Base-by-base conservation (phyloP, 1,140 invertebrate species). In the Drosophila burlai region DNA sequence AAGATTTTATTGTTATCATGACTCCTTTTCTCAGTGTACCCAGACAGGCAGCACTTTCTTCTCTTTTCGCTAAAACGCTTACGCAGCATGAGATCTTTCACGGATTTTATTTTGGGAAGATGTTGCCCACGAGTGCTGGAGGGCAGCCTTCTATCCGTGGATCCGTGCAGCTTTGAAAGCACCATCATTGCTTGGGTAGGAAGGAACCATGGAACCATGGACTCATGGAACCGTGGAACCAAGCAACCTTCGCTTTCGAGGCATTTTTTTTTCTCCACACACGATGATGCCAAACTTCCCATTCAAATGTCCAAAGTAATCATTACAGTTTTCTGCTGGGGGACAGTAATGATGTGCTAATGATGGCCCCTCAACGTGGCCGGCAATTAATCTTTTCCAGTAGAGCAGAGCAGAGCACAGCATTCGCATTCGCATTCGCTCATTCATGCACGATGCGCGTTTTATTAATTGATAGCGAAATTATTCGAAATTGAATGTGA, bases 401-500 rank as follows among this genome's bases (percentile, higher is more conserved):
- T 66, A 71, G 67, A 74, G 67, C 71, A 66, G 54, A 71, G 59
- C 59, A 64, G 49, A 46, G 61, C 62, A 57, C 63, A 58, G 52
- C 71, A 64, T 47, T 72, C 36, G 63, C 15, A 34, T 49, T 74
- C 24, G 36, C 60, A 62, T 72, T 76, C 49, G 63, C 78, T 62
- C 76, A 83, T 80, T 74, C 76, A 80, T 69, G 74, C 62, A 62
- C 40, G 52, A n/a, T 79, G 68, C 63, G 50, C 49, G 73, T 71
- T 87, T 89, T 80, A 68, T 87, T 87, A 87, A 89, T 87, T 87
- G 84, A 87, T 89, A 90, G 81, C 84, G 79, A 87, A 87, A 81
- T 83, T 83, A 83, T 79, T 73, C 49, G 76, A 83, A 83, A 87
- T 89, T 89, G 81, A 87, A 89, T 89, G 83, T 77, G 69, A 66